Conservation (phyloP, 2,797 vertebrate genomes). For the Tragopan temminckii region DNA sequence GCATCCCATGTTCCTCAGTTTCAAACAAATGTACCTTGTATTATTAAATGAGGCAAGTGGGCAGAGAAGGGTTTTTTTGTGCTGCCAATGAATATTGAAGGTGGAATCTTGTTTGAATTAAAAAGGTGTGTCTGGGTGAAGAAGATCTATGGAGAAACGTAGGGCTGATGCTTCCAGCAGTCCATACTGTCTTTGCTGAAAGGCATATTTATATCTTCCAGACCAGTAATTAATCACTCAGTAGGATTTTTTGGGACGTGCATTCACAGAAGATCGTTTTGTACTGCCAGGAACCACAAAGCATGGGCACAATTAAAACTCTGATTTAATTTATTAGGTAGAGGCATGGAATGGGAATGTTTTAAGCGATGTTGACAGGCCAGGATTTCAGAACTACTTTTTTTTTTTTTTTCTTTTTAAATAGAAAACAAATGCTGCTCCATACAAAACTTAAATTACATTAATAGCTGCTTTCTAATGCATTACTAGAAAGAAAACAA, state of each 20-base stretch:
- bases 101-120: conserved; percentile 82
- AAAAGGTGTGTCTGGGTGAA: conserved; percentile 75
- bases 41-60: neutral
- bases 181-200: conserved; percentile 83
- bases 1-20: neutral
- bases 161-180: conserved; percentile 79
- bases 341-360: conserved; percentile 79
- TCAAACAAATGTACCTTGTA: neutral
- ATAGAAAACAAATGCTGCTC: conserved; percentile 81
- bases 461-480: conserved; percentile 80
- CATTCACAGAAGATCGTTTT: conserved; percentile 83
- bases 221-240: conserved; percentile 88
- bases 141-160: conserved; percentile 75
- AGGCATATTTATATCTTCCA: conserved; percentile 89
- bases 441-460: conserved; percentile 77
- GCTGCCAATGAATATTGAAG: conserved; percentile 22
- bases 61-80: neutral
- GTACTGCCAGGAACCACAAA: conserved; percentile 85
- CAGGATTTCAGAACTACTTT: conserved; percentile 77
- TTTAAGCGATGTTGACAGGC: conserved; percentile 82
- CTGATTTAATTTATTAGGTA: conserved; percentile 85
- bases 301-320: conserved; percentile 85
- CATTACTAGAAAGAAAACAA: conserved; percentile 74
- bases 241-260: conserved; percentile 78
- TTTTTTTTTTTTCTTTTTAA: conserved; percentile 67